Evolutionary conservation across 2,888 invertebrate genomes (phyloP).

Genomic region (Monochamus alternatus): DNA sequence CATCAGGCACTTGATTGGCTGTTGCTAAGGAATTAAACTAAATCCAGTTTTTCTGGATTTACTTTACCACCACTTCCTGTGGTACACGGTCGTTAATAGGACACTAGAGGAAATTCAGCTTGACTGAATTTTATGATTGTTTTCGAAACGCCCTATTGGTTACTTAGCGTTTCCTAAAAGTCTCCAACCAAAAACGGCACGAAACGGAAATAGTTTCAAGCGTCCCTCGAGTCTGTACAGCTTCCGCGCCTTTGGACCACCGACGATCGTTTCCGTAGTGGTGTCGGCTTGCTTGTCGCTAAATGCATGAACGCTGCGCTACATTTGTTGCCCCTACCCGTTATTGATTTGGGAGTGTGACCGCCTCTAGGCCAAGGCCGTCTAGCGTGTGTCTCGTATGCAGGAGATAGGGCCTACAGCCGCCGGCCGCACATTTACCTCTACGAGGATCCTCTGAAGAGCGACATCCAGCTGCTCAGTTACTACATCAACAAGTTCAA

Average conservation of each 20-base stretch:
- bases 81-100: no score
- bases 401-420: conserved; percentile 85
- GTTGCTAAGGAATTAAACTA: no score
- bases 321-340: conserved; percentile 4
- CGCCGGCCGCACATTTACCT: conserved; percentile 79
- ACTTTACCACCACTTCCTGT: no score
- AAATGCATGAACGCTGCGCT: conserved; percentile 26
- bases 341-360: conserved; percentile 44
- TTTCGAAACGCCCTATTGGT: no score
- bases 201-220: no score
- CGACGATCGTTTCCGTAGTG: background rate
- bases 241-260: conserved; percentile 19
- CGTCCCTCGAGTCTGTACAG: conserved; percentile 3
- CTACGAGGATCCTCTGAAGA: conserved; percentile 83
- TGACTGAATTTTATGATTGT: no score
- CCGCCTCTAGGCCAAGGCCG: conserved; percentile 80
- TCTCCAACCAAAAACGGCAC: no score
- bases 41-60: no score
- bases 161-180: no score
- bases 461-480: conserved; percentile 89
- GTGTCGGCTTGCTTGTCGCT: conserved; percentile 15
- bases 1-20: no score
- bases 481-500: conserved; percentile 85
- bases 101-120: no score
- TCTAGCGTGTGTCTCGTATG: conserved; percentile 88